Conservation (phyloP, 1,140 invertebrate species). For the Daktulosphaira vitifoliae region DNA sequence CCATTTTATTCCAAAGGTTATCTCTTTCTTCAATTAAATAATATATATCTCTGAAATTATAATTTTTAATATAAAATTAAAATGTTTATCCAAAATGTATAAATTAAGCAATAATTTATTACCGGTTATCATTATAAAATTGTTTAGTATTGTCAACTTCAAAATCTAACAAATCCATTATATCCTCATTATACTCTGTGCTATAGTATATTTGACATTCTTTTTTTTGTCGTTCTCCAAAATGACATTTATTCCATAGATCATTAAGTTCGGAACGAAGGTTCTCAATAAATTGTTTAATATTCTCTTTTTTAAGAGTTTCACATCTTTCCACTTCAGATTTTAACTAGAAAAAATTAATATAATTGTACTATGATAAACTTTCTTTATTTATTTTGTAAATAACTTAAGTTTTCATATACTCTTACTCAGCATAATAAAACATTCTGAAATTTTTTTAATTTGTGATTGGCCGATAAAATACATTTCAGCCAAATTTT, state of each 20-base stretch:
- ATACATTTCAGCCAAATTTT: too few relatives aligned
- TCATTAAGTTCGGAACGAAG: constrained; percentile 31
- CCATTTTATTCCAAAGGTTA: constrained; percentile 34
- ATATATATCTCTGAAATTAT: constrained; percentile 31
- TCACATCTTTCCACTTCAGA: constrained; percentile 34
- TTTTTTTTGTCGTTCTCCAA: constrained; percentile 21
- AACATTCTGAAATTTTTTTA: too few relatives aligned
- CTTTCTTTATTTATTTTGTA: background rate
- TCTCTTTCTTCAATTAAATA: constrained; percentile 32
- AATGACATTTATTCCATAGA: constrained; percentile 34
- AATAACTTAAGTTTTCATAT: background rate
- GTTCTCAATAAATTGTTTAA: constrained; percentile 31
- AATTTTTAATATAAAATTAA: background rate
- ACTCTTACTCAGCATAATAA: too few relatives aligned
- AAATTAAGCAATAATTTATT: background rate
- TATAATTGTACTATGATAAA: background rate
- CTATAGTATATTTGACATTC: constrained; percentile 22
- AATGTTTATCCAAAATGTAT: background rate
- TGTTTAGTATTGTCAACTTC: constrained; percentile 31
- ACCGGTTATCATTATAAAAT: constrained; percentile 35
- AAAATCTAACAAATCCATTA: constrained; percentile 34
- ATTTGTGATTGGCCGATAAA: too few relatives aligned
- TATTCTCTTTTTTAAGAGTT: constrained; percentile 33
- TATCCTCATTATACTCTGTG: constrained; percentile 31
- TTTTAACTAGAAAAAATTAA: constrained; percentile 23